These are phyloP conservation scores for Marasmarcha lunaedactyla DNA, from an alignment of 2,888 invertebrate species.

Conservation along the genomic window DNA sequence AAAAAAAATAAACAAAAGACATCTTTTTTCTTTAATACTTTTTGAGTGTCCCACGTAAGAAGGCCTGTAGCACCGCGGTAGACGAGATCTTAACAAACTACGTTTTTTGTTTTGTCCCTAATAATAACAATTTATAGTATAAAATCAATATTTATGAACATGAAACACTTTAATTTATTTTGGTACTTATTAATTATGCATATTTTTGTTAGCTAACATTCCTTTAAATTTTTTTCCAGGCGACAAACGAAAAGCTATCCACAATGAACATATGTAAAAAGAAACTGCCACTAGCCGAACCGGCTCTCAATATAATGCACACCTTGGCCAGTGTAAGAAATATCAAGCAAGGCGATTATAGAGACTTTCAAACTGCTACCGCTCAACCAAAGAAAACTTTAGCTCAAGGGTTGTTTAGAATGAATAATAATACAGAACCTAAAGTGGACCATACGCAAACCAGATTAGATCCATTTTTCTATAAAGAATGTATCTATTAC, in stretches of 20 bases:
- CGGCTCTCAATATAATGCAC: conserved; percentile 72
- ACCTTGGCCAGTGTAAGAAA: conserved; percentile 68
- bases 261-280: conserved; percentile 53
- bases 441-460: conserved; percentile 41
- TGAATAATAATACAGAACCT: conserved; percentile 38
- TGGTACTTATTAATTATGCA: no score
- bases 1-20: no score
- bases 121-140: no score
- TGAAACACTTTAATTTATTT: no score
- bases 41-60: no score
- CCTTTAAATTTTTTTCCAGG: no score
- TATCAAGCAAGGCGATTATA: conserved; percentile 68
- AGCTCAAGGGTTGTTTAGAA: conserved; percentile 53
- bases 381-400: conserved; percentile 46
- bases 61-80: no score
- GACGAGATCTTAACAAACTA: no score
- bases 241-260: conserved; percentile 51
- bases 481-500: conserved; percentile 87
- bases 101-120: no score
- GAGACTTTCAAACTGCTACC: conserved; percentile 53
- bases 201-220: no score
- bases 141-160: no score
- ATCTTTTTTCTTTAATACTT: no score
- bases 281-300: conserved; percentile 63
- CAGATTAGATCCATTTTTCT: conserved; percentile 69